Percentiles rank a stretch among this genome's conserved stretches.
Evolutionary conservation across 2,797 vertebrate genomes (phyloP).

Genomic region (Cyclopterus lumpus): DNA sequence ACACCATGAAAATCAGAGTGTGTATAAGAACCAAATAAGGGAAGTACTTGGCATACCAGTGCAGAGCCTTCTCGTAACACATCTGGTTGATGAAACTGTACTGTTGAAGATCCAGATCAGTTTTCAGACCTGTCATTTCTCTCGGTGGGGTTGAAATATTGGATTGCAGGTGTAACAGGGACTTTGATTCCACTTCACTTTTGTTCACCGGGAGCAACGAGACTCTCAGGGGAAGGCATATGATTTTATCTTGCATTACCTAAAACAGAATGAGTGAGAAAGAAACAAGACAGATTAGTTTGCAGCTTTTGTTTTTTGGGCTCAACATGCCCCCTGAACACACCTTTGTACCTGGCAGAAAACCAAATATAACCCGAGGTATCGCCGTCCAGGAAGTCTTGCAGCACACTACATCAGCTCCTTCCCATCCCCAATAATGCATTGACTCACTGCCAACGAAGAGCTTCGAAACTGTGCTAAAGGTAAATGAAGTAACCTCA

Average conservation of each 20-base stretch:
- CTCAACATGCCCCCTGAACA: background rate
- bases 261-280: slow-evolving; percentile 76
- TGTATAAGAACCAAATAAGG: slow-evolving; percentile 98
- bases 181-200: slow-evolving; percentile 60
- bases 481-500: background rate
- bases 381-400: background rate
- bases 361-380: background rate
- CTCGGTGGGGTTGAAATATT: slow-evolving; percentile 78
- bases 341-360: too few species aligned
- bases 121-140: slow-evolving; percentile 96
- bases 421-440: background rate
- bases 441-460: background rate
- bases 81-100: slow-evolving; percentile 99
- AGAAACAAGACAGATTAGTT: slow-evolving; percentile 30
- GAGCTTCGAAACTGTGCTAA: background rate
- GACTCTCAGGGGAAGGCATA: slow-evolving; percentile 93
- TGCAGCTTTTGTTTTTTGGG: background rate
- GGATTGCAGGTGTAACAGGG: slow-evolving; percentile 58
- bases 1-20: slow-evolving; percentile 96
- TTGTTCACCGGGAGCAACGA: slow-evolving; percentile 72
- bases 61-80: slow-evolving; percentile 96
- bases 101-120: slow-evolving; percentile 95
- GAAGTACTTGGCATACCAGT: slow-evolving; percentile 99
- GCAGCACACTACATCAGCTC: background rate
- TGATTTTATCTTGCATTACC: slow-evolving; percentile 99